phyloP scores from a whole-genome alignment of 2,888 invertebrate genomes.

The Pristionchus exspectatus region DNA sequence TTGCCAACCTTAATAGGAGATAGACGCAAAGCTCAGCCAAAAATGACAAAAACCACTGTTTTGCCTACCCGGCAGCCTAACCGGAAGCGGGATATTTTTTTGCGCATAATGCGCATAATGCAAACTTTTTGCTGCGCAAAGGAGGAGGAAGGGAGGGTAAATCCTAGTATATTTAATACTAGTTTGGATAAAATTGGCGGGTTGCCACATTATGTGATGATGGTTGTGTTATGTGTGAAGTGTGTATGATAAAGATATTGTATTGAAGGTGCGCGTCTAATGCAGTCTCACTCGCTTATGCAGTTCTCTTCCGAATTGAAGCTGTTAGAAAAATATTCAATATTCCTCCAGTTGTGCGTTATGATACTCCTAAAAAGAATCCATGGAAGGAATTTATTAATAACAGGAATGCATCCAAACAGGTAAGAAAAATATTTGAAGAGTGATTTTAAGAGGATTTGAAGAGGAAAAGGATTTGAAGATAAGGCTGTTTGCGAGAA shows the following conservation, averaged over 20 bases:
- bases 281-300: constrained; percentile 71
- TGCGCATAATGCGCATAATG: neutral
- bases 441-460: no score
- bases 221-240: neutral
- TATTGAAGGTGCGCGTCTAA: constrained; percentile 72
- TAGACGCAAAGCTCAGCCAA: no score
- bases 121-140: neutral
- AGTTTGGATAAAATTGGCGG: neutral
- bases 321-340: constrained; percentile 67
- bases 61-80: no score
- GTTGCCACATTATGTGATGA: neutral
- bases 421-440: no score
- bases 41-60: no score
- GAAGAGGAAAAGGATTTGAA: no score
- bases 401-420: no score
- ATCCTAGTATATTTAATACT: neutral
- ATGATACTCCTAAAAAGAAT: constrained; percentile 49
- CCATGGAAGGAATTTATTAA: constrained; percentile 53
- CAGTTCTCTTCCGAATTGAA: constrained; percentile 68
- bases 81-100: no score
- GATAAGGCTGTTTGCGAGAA: no score
- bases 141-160: no score
- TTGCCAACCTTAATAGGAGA: no score
- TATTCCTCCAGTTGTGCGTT: constrained; percentile 57
- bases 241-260: neutral